Base-by-base conservation (phyloP, 2,888 invertebrate genomes). In the Aethes cnicana region DNA sequence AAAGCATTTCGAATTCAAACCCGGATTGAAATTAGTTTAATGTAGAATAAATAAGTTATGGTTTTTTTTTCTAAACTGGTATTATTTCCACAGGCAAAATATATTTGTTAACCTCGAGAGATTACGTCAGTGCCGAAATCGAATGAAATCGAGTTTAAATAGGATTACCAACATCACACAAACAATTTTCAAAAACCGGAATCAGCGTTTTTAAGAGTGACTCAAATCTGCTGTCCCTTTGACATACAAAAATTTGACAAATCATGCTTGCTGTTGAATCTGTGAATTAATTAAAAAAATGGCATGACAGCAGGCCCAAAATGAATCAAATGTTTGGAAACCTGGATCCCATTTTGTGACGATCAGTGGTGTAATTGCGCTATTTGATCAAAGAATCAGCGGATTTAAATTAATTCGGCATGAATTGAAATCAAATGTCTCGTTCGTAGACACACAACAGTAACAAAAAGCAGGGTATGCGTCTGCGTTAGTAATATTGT, bases 311-410 rank as follows among this genome's bases (percentile, higher is more conserved):
- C 8, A 42, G 49, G 5, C 8, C 14, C 7, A 32, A 46, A 46
- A 46, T 46, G 44, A 25, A 52, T 46, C 52, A 52, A 52, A 52
- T 52, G 52, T 52, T 52, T 52, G 52, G 44, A 52, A 52, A 23
- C 25, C 39, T 26, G 39, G 32, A 39, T 52, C 44, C 52, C 52
- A 46, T 52, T 52, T 52, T 52, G 52, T 46, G 23, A 44, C 32
- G 52, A 39, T 44, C 25, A 32, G 32, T 46, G 52, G 44, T 46
- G 46, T 46, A 46, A 39, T 33, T 46, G 21, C 26, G 44, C 17
- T 44, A 32, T 46, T 52, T 37, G 23, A n/a, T 52, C 25, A 35
- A 39, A 18, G 37, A 39, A 33, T 46, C 37, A 39, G 26, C 9
- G 30, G 18, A 12, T 39, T 28, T 44, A 39, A 46, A 36, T 46